These are phyloP conservation scores for Porites cylindrica DNA, from an alignment of 92 coral and sea anemone genomes.

Conservation along the genomic window DNA sequence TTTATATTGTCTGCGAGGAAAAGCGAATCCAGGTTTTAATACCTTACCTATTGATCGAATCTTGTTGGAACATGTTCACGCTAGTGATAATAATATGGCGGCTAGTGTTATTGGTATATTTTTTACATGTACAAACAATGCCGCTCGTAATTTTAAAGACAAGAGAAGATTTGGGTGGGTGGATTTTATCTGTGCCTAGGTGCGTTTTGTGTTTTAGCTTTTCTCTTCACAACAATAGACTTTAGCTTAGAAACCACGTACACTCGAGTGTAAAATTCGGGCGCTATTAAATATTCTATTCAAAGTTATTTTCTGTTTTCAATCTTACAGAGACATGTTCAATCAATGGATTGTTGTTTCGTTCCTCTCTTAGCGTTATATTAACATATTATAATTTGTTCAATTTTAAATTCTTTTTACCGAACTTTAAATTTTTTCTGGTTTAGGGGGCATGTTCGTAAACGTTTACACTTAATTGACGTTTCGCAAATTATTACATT, in stretches of 20 bases:
- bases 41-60: constrained; percentile 6
- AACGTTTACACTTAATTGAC: constrained; percentile 8
- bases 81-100: constrained; percentile 37
- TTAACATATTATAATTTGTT: neutral
- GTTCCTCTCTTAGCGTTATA: neutral
- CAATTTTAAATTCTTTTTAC: neutral
- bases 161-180: constrained; percentile 46
- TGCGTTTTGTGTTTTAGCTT: neutral
- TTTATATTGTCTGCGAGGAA: constrained; percentile 15
- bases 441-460: constrained; percentile 16
- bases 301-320: neutral
- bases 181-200: neutral
- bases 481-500: constrained; percentile 12
- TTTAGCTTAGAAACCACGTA: neutral
- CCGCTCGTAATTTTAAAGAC: constrained; percentile 60
- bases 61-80: constrained; percentile 30
- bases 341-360: neutral
- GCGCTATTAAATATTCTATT: neutral
- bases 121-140: constrained; percentile 87
- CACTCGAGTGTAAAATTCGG: neutral
- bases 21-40: constrained; percentile 28
- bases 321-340: neutral
- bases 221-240: neutral
- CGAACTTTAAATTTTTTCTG: neutral
- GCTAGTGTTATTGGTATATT: constrained; percentile 54